Percentiles rank a stretch among this genome's conserved stretches.
Evolutionary conservation across 2,113 vertebrate genomes (phyloP).

Genomic region (Marmota monax): DNA sequence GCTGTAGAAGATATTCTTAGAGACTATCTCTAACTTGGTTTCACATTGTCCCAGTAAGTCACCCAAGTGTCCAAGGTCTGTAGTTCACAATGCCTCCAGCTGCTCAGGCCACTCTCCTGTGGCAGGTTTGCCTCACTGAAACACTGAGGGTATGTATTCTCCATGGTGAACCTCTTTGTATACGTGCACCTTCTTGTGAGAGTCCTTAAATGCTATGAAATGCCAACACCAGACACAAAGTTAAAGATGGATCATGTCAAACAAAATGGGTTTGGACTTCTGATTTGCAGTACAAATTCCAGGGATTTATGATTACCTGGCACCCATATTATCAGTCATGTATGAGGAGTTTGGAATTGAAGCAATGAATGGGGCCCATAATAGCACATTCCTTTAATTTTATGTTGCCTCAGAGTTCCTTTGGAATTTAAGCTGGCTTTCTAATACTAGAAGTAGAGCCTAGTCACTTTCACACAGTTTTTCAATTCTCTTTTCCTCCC

Average conservation of each 20-base stretch:
- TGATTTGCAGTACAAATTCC: background rate
- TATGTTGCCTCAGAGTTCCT: background rate
- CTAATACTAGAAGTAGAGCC: background rate
- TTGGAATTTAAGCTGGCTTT: background rate
- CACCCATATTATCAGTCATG: background rate
- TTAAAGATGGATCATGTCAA: background rate
- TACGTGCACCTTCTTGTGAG: background rate
- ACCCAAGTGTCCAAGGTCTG: background rate
- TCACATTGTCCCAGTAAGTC: background rate
- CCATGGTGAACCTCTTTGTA: background rate
- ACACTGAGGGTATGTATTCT: background rate
- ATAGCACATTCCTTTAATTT: background rate
- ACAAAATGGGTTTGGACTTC: background rate
- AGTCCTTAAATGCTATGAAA: background rate
- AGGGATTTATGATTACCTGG: background rate
- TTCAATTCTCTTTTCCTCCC: background rate
- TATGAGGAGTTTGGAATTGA: background rate
- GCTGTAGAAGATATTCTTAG: background rate
- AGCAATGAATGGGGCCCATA: background rate
- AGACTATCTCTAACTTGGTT: background rate
- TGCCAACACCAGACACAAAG: background rate
- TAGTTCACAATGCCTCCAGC: background rate
- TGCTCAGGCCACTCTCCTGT: background rate
- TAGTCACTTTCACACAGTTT: background rate
- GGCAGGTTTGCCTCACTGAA: background rate